Conservation (phyloP, 1,140 invertebrate genomes). For the Cepaea nemoralis region DNA sequence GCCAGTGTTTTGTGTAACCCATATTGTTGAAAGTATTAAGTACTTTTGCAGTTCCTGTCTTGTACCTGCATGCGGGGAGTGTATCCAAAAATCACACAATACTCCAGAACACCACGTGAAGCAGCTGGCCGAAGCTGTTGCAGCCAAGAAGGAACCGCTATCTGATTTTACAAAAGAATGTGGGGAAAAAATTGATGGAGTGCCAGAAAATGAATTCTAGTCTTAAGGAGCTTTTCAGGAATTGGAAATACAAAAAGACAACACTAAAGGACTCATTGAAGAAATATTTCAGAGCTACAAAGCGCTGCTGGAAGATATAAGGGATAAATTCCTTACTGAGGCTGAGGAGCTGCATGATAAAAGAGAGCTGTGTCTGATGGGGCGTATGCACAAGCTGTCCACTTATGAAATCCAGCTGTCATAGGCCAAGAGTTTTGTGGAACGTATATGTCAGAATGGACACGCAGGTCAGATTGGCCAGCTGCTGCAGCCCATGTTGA, state of each 20-base stretch:
- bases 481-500: conserved; percentile 78
- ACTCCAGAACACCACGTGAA: conserved; percentile 85
- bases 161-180: conserved; percentile 80
- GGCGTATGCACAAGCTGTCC: conserved; percentile 83
- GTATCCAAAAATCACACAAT: conserved; percentile 92
- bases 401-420: conserved; percentile 86
- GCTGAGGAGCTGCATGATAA: conserved; percentile 85
- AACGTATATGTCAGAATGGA: conserved; percentile 83
- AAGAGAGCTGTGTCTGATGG: conserved; percentile 89
- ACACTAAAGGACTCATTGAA: conserved; percentile 85
- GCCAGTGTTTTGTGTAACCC: conserved; percentile 80
- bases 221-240: conserved; percentile 84
- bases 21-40: conserved; percentile 87
- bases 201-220: conserved; percentile 82
- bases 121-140: conserved; percentile 68
- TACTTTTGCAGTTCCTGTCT: conserved; percentile 93
- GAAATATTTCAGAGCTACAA: conserved; percentile 86
- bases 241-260: conserved; percentile 86
- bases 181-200: conserved; percentile 79
- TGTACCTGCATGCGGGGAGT: conserved; percentile 74
- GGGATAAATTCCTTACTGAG: conserved; percentile 82
- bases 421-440: conserved; percentile 81
- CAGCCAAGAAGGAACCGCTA: conserved; percentile 82
- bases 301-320: conserved; percentile 83
- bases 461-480: conserved; percentile 88